These are phyloP conservation scores for Luscinia megarhynchos DNA, from an alignment of 2,797 vertebrate species.

Conservation along the genomic window DNA sequence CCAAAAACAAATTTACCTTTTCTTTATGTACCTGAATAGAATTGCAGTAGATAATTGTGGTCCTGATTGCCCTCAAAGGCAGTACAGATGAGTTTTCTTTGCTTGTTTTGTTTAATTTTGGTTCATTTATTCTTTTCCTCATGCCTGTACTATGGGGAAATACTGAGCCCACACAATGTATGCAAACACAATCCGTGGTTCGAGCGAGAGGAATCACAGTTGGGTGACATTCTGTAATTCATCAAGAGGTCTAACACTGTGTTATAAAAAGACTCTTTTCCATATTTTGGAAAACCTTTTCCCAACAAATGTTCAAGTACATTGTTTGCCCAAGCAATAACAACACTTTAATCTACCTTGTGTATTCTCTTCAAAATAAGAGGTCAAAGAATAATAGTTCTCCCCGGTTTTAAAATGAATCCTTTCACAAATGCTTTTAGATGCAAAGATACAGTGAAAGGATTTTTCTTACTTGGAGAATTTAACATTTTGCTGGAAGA, in stretches of 20 bases:
- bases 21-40: constrained; percentile 27
- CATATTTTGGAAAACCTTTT: constrained; percentile 33
- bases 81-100: constrained; percentile 8
- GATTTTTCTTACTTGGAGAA: neutral
- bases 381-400: constrained; percentile 11
- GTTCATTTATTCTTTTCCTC: neutral
- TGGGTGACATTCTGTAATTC: constrained; percentile 37
- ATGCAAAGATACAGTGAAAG: constrained; percentile 13
- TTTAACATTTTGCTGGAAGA: constrained; percentile 10
- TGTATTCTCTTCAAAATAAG: constrained; percentile 36
- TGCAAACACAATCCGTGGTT: neutral
- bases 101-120: constrained; percentile 12
- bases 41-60: constrained; percentile 20
- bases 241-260: constrained; percentile 18
- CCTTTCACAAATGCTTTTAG: constrained; percentile 14
- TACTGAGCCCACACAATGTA: constrained; percentile 20
- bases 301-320: constrained; percentile 13
- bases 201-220: constrained; percentile 26
- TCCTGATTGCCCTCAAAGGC: constrained; percentile 14
- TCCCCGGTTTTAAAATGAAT: constrained; percentile 14
- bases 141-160: constrained; percentile 21
- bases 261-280: constrained; percentile 17
- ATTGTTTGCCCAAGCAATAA: constrained; percentile 58
- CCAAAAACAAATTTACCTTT: constrained; percentile 4
- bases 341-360: constrained; percentile 30